A percentile compares a stretch with the other conserved stretches of the same genome.
Evolutionary conservation across 2,797 vertebrate species (phyloP).

Genomic region (Potorous gilbertii): DNA sequence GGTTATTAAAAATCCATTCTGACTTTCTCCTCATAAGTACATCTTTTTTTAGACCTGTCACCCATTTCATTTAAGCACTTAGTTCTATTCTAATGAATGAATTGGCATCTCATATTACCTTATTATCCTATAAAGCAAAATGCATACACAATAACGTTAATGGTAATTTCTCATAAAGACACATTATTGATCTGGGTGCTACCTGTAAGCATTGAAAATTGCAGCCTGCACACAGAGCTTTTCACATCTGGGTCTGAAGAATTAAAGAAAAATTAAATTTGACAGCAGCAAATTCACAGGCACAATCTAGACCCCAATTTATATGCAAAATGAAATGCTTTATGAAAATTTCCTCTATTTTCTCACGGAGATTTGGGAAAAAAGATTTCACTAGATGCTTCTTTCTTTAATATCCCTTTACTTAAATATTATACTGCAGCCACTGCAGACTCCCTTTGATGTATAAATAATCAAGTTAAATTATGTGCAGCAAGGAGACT

Average conservation of each 20-base stretch:
- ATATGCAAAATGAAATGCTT: constrained; percentile 97
- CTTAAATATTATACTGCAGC: constrained; percentile 94
- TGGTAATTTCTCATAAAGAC: constrained; percentile 98
- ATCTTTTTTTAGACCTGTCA: constrained; percentile 89
- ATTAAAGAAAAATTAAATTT: constrained; percentile 99
- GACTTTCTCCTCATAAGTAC: constrained; percentile 88
- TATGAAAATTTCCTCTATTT: constrained; percentile 92
- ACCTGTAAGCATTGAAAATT: constrained; percentile 96
- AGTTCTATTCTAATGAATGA: constrained; percentile 93
- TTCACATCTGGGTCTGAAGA: constrained; percentile 94
- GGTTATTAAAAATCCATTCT: constrained; percentile 89
- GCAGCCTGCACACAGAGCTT: constrained; percentile 92
- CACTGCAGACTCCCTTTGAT: constrained; percentile 95
- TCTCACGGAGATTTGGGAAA: constrained; percentile 89
- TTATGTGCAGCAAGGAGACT: constrained; percentile 92
- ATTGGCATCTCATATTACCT: constrained; percentile 98
- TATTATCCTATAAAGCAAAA: constrained; percentile 94
- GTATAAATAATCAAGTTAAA: constrained; percentile 99
- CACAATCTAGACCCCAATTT: constrained; percentile 93
- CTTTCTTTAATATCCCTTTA: constrained; percentile 89
- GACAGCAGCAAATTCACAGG: constrained; percentile 97
- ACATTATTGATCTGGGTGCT: constrained; percentile 95
- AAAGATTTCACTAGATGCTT: constrained; percentile 87
- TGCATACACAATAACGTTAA: constrained; percentile 98
- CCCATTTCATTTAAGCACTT: constrained; percentile 86